Evolutionary conservation across 2,888 invertebrate species (phyloP).

Genomic region (Himalopsyche japonica): DNA sequence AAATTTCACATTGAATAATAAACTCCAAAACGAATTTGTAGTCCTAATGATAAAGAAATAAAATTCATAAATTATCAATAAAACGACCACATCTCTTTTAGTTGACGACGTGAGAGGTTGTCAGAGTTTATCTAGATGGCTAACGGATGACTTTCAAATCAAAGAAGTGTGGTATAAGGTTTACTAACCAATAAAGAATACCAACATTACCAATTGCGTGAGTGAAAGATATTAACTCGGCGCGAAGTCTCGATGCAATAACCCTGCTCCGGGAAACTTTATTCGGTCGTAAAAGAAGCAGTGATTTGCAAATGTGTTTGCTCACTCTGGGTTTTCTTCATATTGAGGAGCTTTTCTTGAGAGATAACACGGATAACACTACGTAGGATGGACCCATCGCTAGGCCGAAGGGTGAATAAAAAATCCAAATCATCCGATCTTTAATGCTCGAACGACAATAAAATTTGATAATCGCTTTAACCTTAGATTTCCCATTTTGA

Average conservation of each 20-base stretch:
- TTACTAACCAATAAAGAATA: not conserved
- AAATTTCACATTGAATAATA: no score
- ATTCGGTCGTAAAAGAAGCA: not conserved
- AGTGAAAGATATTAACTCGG: not conserved
- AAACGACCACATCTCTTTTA: no score
- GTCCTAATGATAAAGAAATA: no score
- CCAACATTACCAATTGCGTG: not conserved
- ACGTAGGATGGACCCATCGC: not conserved
- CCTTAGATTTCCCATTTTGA: no score
- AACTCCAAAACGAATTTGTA: no score
- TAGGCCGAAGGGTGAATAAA: not conserved
- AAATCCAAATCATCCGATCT: not conserved
- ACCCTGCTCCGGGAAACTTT: not conserved
- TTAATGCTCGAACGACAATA: not conserved
- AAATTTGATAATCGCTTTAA: no score
- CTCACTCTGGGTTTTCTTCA: not conserved
- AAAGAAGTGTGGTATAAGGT: no score
- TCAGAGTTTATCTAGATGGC: no score
- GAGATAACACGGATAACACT: not conserved
- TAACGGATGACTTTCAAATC: no score
- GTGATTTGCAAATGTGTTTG: not conserved
- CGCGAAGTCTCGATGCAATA: not conserved
- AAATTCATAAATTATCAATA: no score
- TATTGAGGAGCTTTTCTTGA: not conserved
- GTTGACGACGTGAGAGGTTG: no score